Evolutionary conservation across 2,888 invertebrate species (phyloP).

Genomic region (Lomographa bimaculata): DNA sequence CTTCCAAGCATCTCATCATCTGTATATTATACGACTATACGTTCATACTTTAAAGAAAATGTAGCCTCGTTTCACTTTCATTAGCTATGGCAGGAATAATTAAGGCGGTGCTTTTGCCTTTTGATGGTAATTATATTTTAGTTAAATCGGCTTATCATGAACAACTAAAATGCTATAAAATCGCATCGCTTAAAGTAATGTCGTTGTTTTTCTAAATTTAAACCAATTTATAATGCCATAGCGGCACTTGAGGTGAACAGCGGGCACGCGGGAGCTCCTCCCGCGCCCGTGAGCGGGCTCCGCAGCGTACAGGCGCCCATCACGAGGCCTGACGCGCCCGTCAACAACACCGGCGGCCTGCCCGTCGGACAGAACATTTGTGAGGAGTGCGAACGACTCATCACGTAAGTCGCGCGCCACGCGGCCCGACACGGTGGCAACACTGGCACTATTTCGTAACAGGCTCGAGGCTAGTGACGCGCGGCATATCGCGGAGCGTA

Average conservation of each 20-base stretch:
- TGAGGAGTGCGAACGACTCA: conserved; percentile 97
- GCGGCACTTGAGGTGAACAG: conserved; percentile 20
- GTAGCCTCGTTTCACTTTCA: too few species aligned
- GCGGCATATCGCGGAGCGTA: conserved; percentile 4
- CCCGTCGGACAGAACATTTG: conserved; percentile 97
- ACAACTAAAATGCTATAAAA: too few species aligned
- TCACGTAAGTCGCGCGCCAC: conserved; percentile 94
- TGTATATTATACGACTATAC: conserved; percentile 12
- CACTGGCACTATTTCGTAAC: conserved; percentile 58
- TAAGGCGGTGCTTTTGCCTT: too few species aligned
- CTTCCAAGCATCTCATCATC: conserved; percentile 15
- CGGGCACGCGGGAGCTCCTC: conserved; percentile 49
- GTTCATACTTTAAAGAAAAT: too few species aligned
- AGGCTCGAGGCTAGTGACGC: conserved; percentile 10
- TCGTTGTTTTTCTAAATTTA: conserved; percentile 34
- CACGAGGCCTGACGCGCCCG: conserved; percentile 83
- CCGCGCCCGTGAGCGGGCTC: conserved; percentile 79
- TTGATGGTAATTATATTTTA: too few species aligned
- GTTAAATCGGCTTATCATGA: too few species aligned
- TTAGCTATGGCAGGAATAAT: too few species aligned
- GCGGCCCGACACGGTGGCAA: conserved; percentile 86
- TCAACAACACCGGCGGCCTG: conserved; percentile 88
- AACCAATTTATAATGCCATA: conserved; percentile 53
- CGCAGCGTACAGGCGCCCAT: conserved; percentile 91
- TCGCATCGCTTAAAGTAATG: conserved; percentile 1